Conservation (phyloP, 2,113 vertebrate genomes). For the Cygnus buccinator region DNA sequence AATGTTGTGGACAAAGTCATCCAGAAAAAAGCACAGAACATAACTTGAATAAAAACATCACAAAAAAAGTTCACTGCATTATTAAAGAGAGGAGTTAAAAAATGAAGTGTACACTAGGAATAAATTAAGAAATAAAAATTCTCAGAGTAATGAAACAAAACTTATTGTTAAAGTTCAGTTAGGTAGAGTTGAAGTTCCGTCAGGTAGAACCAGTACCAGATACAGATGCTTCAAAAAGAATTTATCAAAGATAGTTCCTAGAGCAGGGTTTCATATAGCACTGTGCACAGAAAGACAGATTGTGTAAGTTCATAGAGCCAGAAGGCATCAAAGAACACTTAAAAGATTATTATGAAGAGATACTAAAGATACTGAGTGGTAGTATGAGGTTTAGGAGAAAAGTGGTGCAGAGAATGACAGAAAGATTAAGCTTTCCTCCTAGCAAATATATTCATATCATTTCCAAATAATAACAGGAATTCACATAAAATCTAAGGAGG, state of each 20-base stretch:
- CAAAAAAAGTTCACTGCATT: background rate
- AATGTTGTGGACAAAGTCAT: background rate
- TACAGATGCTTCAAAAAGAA: background rate
- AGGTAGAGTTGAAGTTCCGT: background rate
- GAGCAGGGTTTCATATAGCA: background rate
- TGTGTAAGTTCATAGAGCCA: background rate
- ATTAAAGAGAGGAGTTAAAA: background rate
- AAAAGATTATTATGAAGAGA: background rate
- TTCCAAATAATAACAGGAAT: background rate
- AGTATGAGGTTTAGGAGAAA: background rate
- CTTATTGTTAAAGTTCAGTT: background rate
- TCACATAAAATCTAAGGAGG: background rate
- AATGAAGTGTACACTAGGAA: background rate
- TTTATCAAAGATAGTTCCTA: background rate
- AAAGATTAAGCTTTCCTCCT: background rate
- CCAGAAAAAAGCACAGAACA: background rate
- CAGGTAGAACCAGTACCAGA: background rate
- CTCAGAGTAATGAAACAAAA: background rate
- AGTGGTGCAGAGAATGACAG: background rate
- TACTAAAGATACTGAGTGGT: background rate
- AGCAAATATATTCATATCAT: background rate
- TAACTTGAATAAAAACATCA: background rate
- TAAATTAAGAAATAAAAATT: background rate
- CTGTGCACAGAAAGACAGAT: background rate
- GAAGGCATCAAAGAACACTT: background rate